Percentiles rank a stretch among this genome's conserved stretches.
phyloP scores from a whole-genome alignment of 2,797 vertebrate genomes.

The Passerculus sandwichensis region DNA sequence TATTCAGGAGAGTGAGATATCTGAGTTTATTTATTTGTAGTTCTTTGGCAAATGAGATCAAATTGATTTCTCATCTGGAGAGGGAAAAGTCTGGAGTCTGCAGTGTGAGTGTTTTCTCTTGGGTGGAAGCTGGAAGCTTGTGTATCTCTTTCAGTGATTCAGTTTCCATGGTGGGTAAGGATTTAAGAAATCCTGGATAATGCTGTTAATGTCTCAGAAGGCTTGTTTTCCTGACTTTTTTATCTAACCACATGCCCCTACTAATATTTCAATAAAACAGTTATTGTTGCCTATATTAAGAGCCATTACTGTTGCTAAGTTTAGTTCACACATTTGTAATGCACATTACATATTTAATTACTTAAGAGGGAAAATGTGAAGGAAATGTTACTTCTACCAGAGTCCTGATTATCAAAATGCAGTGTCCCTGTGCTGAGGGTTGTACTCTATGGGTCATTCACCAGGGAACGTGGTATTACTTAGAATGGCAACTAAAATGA shows the following conservation, averaged over 20 bases:
- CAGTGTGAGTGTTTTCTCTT: background rate
- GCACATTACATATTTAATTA: background rate
- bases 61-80: background rate
- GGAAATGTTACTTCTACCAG: background rate
- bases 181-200: background rate
- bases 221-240: background rate
- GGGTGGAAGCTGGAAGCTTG: background rate
- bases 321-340: constrained; percentile 1
- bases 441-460: background rate
- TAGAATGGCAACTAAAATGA: background rate
- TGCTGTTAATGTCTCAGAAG: constrained; percentile 13
- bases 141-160: background rate
- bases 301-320: background rate
- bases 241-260: background rate
- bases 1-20: background rate
- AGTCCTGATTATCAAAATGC: background rate
- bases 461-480: background rate
- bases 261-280: background rate
- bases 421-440: background rate
- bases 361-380: background rate
- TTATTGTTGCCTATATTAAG: background rate
- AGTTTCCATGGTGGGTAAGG: background rate
- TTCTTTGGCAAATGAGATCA: background rate
- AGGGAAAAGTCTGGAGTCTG: background rate
- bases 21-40: background rate